Conservation (phyloP, 2,113 vertebrate species). For the Tetrao urogallus region DNA sequence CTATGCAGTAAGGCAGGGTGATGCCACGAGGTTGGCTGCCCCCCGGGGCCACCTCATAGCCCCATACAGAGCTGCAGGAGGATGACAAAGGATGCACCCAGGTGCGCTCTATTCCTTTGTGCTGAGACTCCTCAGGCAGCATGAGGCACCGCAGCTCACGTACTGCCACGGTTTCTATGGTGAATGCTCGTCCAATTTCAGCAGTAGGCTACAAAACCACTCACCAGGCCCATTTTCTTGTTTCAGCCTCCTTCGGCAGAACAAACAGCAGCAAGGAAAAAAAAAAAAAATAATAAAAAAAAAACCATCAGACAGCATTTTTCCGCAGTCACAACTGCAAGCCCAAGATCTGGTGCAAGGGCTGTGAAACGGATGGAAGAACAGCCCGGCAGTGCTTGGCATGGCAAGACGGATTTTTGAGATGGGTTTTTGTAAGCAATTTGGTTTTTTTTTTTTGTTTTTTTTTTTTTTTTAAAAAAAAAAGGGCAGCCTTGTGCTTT, state of each 20-base stretch:
- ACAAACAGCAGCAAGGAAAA: neutral
- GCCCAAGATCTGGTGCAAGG: neutral
- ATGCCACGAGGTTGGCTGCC: neutral
- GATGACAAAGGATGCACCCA: neutral
- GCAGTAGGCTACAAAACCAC: neutral
- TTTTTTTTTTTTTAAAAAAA: no score
- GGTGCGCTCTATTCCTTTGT: neutral
- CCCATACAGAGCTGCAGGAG: rapidly evolving
- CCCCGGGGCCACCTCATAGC: rapidly evolving
- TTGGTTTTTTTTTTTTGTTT: no score
- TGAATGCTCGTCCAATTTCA: constrained; percentile 33
- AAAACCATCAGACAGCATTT: rapidly evolving
- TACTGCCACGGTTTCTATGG: constrained; percentile 54
- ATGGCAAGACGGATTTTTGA: rapidly evolving
- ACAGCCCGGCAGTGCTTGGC: neutral
- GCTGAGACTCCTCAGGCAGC: neutral
- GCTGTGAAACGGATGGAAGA: neutral
- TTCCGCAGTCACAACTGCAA: rapidly evolving
- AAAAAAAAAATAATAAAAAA: no score
- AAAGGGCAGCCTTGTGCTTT: neutral
- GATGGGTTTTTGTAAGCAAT: rapidly evolving
- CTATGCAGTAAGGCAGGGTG: rapidly evolving
- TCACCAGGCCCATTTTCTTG: neutral
- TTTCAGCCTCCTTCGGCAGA: neutral
- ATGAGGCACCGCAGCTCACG: neutral